These are phyloP conservation scores for Heliconius charithonia DNA, from an alignment of 2,888 invertebrate genomes.

Conservation along the genomic window DNA sequence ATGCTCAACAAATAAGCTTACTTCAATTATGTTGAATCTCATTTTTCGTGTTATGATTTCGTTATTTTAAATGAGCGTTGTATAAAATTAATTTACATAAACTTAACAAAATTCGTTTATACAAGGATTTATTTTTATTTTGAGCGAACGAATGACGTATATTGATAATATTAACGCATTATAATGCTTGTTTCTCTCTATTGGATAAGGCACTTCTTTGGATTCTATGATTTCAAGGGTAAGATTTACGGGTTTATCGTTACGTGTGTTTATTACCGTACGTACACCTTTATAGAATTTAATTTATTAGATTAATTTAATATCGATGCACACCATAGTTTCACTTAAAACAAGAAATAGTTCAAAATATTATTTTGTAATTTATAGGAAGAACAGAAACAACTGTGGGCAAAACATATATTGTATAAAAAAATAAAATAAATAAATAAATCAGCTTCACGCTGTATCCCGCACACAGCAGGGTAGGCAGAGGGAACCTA, in stretches of 20 bases:
- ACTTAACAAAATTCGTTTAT: not conserved
- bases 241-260: not conserved
- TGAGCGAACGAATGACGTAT: not conserved
- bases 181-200: constrained; percentile 33
- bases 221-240: constrained; percentile 34
- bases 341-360: not conserved
- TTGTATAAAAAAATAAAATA: too few species aligned
- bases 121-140: constrained; percentile 1
- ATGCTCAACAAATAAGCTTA: not conserved
- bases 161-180: constrained; percentile 22
- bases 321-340: not conserved
- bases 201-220: constrained; percentile 43
- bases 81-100: constrained; percentile 3
- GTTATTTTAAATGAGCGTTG: not conserved
- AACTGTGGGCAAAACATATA: not conserved
- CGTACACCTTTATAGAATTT: not conserved
- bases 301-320: not conserved
- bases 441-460: too few species aligned
- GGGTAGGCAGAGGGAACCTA: too few species aligned
- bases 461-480: too few species aligned
- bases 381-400: not conserved
- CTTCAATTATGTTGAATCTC: not conserved
- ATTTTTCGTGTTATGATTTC: constrained; percentile 4
- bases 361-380: not conserved
- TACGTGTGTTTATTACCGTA: not conserved